Evolutionary conservation across 2,888 invertebrate species (phyloP).

Genomic region (Harmothoe impar): DNA sequence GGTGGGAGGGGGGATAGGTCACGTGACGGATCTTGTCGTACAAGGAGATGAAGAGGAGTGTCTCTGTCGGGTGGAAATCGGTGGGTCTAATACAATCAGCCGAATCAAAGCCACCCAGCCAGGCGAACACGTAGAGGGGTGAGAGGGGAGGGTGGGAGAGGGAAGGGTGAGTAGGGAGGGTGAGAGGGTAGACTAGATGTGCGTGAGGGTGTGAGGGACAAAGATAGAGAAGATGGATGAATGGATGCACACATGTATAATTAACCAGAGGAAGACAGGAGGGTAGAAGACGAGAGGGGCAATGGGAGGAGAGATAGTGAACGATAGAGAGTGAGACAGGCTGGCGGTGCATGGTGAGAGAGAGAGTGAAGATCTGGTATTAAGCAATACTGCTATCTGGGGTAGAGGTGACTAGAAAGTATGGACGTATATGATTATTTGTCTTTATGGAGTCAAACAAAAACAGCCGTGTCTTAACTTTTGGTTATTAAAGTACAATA

Average conservation of each 20-base stretch:
- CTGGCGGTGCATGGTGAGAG: neutral
- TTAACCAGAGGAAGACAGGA: neutral
- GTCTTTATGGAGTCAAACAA: too few relatives aligned
- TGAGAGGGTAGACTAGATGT: neutral
- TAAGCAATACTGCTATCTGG: too few relatives aligned
- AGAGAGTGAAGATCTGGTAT: too few relatives aligned
- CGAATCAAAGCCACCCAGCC: slow-evolving; percentile 28
- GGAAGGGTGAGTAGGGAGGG: neutral
- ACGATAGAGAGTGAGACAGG: neutral
- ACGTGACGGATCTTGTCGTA: neutral
- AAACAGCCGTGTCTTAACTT: too few relatives aligned
- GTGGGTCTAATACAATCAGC: slow-evolving; percentile 53
- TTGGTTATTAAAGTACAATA: too few relatives aligned
- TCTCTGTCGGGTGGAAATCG: neutral
- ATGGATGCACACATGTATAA: too few relatives aligned
- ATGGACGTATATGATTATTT: too few relatives aligned
- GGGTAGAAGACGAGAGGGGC: neutral
- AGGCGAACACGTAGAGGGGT: neutral
- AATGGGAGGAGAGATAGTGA: neutral
- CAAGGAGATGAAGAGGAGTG: slow-evolving; percentile 17
- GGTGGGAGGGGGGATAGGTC: neutral
- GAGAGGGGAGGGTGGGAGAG: neutral
- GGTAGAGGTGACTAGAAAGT: too few relatives aligned
- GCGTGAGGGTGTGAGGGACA: neutral
- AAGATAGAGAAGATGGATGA: neutral